Evolutionary conservation across 2,888 invertebrate species (phyloP), one percentile per base, ranked within the genome.

Genomic region (Melanotus villosus): DNA sequence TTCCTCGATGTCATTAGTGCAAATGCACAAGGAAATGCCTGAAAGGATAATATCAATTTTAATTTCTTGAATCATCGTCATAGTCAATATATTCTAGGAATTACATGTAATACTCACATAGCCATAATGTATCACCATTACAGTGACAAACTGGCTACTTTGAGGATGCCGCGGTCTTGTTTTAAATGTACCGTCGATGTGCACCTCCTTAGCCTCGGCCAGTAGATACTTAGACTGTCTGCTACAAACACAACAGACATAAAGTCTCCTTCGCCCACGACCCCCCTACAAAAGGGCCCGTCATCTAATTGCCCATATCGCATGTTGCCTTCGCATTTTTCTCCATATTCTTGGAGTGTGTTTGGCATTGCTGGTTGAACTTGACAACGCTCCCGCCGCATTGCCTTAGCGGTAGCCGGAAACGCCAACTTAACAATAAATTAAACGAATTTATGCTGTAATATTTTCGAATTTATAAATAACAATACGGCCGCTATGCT

Each of bases 101-200:
- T 12, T 12, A 34, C n/a, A n/a, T 34, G 1, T 16, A 30, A 52
- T 23, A 47, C 47, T 21, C n/a, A 47, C 47, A 47, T 21, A 21
- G 3, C 47, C 21, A n/a, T 47, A 47, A 6, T 47, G 47, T 2
- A 47, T 21, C 1, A 47, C 47, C 47, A 47, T 47, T 18, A 23
- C 10, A 4, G 47, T 47, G 1, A 47, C n/a, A n/a, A 47, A 23
- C 9, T 23, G 50, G 30, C 50, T 14, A 14, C 30, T 26, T 30
- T 14, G 1, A 23, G 30, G 16, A 6, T 26, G 14, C 18, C 41
- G 14, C 16, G 41, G 23, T 2, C 41, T 14, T 2, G 18, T 18
- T 41, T 41, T 41, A 41, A 41, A 41, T 18, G 41, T 41, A 9
- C 50, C 50, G 5, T 52, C 50, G 9, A 52, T 23, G 16, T 52